Percentiles rank a stretch among this genome's conserved stretches.
Conservation (phyloP, 2,797 vertebrate genomes). For the Coluber constrictor region DNA sequence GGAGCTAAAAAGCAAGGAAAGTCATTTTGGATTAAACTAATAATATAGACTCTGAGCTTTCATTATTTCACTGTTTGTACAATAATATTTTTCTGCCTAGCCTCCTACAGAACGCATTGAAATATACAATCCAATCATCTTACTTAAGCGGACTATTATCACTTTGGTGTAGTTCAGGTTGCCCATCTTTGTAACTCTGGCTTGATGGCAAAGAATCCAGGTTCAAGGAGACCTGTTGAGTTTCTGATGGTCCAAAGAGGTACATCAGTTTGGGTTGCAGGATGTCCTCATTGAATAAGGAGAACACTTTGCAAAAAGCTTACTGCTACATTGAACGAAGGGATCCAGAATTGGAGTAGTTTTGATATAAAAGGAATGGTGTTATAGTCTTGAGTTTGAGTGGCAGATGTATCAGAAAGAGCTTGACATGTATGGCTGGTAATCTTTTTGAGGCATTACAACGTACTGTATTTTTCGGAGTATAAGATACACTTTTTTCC, state of each 20-base stretch:
- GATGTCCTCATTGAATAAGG: neutral
- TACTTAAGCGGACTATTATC: neutral
- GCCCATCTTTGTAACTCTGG: neutral
- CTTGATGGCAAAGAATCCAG: neutral
- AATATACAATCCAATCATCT: neutral
- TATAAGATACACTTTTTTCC: too few species aligned
- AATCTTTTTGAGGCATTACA: neutral
- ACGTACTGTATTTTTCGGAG: too few species aligned
- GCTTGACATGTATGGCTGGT: neutral
- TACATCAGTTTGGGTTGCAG: neutral
- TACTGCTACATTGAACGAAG: neutral
- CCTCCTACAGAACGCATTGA: neutral
- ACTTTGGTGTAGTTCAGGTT: neutral
- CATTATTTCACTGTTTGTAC: neutral
- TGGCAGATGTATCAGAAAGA: neutral
- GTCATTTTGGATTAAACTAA: neutral
- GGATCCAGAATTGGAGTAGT: neutral
- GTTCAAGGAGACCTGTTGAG: too few species aligned
- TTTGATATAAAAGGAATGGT: neutral
- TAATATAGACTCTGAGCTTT: neutral
- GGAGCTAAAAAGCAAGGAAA: neutral
- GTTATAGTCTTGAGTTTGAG: neutral
- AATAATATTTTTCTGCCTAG: neutral
- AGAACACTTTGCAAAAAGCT: neutral
- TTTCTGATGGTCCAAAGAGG: neutral